Evolutionary conservation across 2,888 invertebrate species (phyloP), one percentile per base, ranked within the genome.

Genomic region (Patella ulyssiponensis): DNA sequence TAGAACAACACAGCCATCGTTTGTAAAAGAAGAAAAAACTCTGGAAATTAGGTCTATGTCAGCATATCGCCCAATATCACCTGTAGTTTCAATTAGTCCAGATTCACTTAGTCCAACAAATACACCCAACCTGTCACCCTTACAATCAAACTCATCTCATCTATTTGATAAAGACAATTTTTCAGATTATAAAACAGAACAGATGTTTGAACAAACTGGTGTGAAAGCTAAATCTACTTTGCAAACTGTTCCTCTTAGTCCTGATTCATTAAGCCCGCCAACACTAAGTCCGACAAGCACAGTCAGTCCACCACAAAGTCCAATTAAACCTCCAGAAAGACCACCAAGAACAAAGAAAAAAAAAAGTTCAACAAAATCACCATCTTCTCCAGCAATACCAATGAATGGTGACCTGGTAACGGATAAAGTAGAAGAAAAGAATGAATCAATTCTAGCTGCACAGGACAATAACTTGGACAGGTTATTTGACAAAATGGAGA

Each of bases 331-430:
- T 23, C 33, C 74, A 44, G 33, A 17, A 74, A 64, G 64, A 12
- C 74, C 74, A 20, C 74, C 74, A 20, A 33, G 74, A 51, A n/a
- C 27, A 23, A 74, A 74, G 69, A 74, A 74, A 51, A 27, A 23
- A 51, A 64, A 51, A 44, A 51, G 51, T n/a, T 74, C 74, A 64
- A 14, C 14, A 64, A 64, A 64, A 64, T 64, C 64, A 11, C 23
- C 64, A 64, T 64, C 64, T 64, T 64, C 64, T 12, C 64, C 17
- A 71, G 33, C 69, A 44, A 54, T 27, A 74, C 33, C 58, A 51
- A 51, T 51, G 1, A 70, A 71, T 27, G 20, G 54, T 70, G 53
- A 54, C n/a, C 54, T 52, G 44, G 64, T 73, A 15, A 20, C 51
- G 15, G 56, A 76, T 71, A 20, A 51, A 53, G 12, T 11, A 20